Conservation (phyloP, 2,113 vertebrate genomes). For the Erinaceus europaeus region DNA sequence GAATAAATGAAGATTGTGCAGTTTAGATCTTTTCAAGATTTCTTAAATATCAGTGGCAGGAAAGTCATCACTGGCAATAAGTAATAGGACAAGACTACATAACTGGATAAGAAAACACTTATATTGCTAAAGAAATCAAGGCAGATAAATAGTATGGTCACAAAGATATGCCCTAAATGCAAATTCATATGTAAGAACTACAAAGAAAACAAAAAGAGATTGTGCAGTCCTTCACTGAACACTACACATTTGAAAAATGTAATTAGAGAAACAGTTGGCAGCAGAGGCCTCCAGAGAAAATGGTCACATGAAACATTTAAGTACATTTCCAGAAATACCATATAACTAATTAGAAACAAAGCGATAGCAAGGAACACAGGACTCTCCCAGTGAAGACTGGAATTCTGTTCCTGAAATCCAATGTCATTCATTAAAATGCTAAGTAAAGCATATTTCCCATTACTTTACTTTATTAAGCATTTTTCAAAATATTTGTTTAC, state of each 20-base stretch:
- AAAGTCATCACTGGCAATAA: neutral
- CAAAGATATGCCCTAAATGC: neutral
- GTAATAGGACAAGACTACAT: neutral
- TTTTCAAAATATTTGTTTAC: too few species aligned
- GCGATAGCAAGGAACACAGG: neutral
- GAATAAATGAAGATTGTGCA: neutral
- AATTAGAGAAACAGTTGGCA: neutral
- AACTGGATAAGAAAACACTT: neutral
- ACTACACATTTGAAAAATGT: neutral
- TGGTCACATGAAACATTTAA: neutral
- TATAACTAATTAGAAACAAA: neutral
- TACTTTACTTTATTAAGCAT: too few species aligned
- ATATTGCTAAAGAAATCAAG: neutral
- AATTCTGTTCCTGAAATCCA: neutral
- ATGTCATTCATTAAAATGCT: neutral
- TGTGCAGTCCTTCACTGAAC: neutral
- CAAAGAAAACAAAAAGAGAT: conserved; percentile 1
- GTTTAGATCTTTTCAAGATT: conserved; percentile 3
- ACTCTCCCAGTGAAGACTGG: neutral
- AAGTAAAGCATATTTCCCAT: conserved; percentile 1
- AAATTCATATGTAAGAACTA: neutral
- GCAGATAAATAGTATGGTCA: neutral
- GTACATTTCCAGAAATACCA: neutral
- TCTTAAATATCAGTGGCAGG: neutral
- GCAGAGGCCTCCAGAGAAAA: neutral